Conservation (phyloP, 1,140 invertebrate genomes). For the Ostrea edulis region DNA sequence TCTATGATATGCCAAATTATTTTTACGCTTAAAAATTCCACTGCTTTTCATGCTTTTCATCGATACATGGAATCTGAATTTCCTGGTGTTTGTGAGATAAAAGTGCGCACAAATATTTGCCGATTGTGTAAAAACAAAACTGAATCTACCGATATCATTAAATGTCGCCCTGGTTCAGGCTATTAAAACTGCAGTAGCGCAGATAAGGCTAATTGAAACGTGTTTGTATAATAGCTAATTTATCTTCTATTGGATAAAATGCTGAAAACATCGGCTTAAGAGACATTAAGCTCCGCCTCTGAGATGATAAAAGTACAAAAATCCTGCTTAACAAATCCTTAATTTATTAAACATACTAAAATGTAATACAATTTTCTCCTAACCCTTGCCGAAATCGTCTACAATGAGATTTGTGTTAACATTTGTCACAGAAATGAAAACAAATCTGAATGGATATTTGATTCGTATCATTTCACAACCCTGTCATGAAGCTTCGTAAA, state of each 20-base stretch:
- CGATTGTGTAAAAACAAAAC: slow-evolving; percentile 26
- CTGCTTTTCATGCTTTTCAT: not conserved
- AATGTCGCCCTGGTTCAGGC: not conserved
- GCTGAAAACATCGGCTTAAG: slow-evolving; percentile 33
- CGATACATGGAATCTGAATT: slow-evolving; percentile 30
- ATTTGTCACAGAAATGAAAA: not conserved
- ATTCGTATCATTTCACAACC: no score
- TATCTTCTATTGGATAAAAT: slow-evolving; percentile 43
- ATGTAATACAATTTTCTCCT: not conserved
- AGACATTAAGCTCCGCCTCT: slow-evolving; percentile 33
- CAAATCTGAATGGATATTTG: not conserved
- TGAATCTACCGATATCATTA: slow-evolving; percentile 3
- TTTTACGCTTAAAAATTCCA: not conserved
- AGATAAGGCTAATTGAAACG: slow-evolving; percentile 43
- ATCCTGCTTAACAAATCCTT: not conserved
- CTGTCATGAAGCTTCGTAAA: no score
- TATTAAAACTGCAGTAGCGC: slow-evolving; percentile 24
- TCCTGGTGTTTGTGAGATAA: slow-evolving; percentile 34
- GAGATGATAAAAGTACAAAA: slow-evolving; percentile 6
- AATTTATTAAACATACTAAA: slow-evolving; percentile 20
- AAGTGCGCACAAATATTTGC: slow-evolving; percentile 27
- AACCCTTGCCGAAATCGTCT: not conserved
- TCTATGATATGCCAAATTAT: no score
- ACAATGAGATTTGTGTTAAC: not conserved
- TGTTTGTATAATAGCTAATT: slow-evolving; percentile 33